A percentile compares a stretch with the other conserved stretches of the same genome.
phyloP scores from a whole-genome alignment of 1,140 invertebrate genomes.

The Periplaneta americana region DNA sequence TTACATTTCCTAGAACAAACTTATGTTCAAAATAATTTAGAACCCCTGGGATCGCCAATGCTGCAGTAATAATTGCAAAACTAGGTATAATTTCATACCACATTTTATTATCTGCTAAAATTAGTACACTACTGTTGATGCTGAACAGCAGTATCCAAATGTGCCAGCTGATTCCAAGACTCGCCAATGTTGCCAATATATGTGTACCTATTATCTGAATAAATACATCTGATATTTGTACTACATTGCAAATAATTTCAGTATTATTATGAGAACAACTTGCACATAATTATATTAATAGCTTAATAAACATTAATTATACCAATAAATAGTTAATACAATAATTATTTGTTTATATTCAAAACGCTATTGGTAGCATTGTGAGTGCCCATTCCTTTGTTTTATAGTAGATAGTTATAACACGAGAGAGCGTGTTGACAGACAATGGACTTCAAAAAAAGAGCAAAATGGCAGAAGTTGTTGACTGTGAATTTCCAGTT shows the following conservation, averaged over 20 bases:
- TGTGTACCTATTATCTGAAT: background rate
- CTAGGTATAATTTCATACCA: slow-evolving; percentile 59
- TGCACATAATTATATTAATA: too few relatives aligned
- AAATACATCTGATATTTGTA: background rate
- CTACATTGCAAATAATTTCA: background rate
- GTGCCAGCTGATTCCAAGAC: background rate
- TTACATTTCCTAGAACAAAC: slow-evolving; percentile 49
- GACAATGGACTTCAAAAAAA: background rate
- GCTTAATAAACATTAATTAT: too few relatives aligned
- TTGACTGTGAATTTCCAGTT: slow-evolving; percentile 72
- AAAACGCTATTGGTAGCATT: background rate
- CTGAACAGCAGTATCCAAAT: background rate
- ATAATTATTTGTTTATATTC: too few relatives aligned
- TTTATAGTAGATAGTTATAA: background rate
- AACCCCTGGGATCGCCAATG: slow-evolving; percentile 47
- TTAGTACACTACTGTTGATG: background rate
- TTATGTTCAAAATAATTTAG: slow-evolving; percentile 51
- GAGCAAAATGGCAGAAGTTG: slow-evolving; percentile 10
- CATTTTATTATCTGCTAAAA: slow-evolving; percentile 37
- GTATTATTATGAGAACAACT: background rate
- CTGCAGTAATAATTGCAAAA: slow-evolving; percentile 47
- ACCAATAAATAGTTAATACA: too few relatives aligned
- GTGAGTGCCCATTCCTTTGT: background rate
- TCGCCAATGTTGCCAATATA: background rate
- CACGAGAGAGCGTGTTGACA: background rate